Evolutionary conservation across 2,888 invertebrate species (phyloP), one percentile per base, ranked within the genome.

Genomic region (Pycnomerus fuliginosus): DNA sequence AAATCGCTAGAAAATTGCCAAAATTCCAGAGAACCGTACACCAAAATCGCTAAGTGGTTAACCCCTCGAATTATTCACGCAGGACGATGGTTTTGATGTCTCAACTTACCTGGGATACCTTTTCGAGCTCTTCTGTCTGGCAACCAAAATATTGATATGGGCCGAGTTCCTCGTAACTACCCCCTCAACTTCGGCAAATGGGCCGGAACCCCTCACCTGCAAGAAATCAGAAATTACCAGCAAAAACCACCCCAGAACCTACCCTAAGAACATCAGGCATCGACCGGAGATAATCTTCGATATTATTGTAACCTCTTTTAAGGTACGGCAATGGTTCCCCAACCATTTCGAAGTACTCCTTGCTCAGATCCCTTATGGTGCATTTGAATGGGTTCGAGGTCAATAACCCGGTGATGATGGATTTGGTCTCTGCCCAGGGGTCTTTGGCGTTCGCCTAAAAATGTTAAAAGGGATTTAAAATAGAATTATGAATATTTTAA

Each of bases 111-210:
- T n/a, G n/a, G n/a, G n/a, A n/a, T n/a, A n/a, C n/a, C n/a, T n/a
- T n/a, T n/a, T n/a, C n/a, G n/a, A n/a, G n/a, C n/a, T 44, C 15
- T 31, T 43, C 11, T 44, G 44, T 17, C 33, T 44, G 2, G 38
- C 22, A 11, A 44, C 38, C 39, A 44, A 11, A 28, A 16, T 2
- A 16, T 39, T 44, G 5, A 44, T 39, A 15, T 44, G 44, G 1
- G 38, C 33, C 10, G 44, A 44, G 1, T 34, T 44, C 2, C 16
- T 10, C 3, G 31, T 38, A 14, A 44, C 15, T 3, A 44, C 28
- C 10, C 32, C 44, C 25, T 32, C 8, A 7, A 44, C 44, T 33
- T 38, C 31, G 2, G 44, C 44, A 33, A 8, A 10, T 7, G 16
- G 15, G n/a, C 44, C 44, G 4, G 15, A 10, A 3, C 44, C 44